Base-by-base conservation (phyloP, 2,888 invertebrate species). In the Deilephila elpenor region DNA sequence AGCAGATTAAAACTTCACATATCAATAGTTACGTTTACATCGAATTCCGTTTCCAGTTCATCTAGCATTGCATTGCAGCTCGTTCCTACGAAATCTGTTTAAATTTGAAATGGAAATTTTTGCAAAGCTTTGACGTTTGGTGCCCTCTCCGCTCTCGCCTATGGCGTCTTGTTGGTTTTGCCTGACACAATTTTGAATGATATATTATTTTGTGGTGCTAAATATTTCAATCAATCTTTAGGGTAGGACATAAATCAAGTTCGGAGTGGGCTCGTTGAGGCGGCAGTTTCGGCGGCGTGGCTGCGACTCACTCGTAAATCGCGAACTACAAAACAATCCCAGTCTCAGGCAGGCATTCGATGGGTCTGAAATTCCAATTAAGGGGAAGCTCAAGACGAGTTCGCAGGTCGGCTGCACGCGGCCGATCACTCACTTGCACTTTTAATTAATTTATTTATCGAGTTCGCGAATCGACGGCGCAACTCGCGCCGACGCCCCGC, bases 391-490 rank as follows among this genome's bases (percentile, higher is more conserved):
- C 84, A 88, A 89, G 82, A 85, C 81, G 86, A 88, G 86, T 88
- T 89, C 88, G 87, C 89, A 90, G 91, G 92, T 88, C 83, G 86
- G 83, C 82, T 91, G 91, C 92, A 92, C 88, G 90, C 89, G 85
- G 83, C 74, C 92, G 92, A 94, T 94, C 94, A 91, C 92, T 95
- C 93, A 94, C 94, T 95, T 94, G 94, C 94, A 95, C 94, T 95
- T 94, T 94, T 95, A 95, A 95, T 95, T 95, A 94, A 95, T 95
- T 95, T 94, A 95, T 95, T 95, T 95, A 95, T 95, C 89, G 94
- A 90, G 91, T 93, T 90, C 93, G 93, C 91, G 91, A 88, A 91
- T 92, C 93, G 93, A 94, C 94, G 92, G 93, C 93, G 94, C 94
- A 93, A 93, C 91, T 92, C 94, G 92, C 87, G 91, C 87, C 86